Evolutionary conservation across 2,113 vertebrate species (phyloP).

Genomic region (Ptyas mucosa): DNA sequence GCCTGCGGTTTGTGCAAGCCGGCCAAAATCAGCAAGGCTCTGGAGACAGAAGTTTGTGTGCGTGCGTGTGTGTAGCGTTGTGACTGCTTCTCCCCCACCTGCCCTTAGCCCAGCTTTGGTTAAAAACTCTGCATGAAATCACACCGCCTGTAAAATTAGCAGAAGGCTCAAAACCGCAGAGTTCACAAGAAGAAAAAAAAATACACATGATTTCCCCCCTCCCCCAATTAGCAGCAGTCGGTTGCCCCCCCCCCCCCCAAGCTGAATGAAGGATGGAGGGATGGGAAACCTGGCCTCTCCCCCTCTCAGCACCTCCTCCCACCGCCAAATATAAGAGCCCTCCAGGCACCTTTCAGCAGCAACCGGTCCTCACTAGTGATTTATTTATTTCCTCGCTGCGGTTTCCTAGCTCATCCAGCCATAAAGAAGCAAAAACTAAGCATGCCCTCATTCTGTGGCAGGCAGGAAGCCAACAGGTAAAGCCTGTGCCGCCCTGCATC

Average conservation of each 20-base stretch:
- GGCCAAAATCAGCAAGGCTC: slow-evolving; percentile 16
- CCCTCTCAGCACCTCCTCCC: not conserved
- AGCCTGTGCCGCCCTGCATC: not conserved
- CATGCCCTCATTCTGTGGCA: not conserved
- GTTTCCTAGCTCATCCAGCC: not conserved
- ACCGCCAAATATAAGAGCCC: not conserved
- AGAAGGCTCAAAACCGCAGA: slow-evolving; percentile 9
- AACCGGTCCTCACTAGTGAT: not conserved
- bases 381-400: not conserved
- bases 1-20: slow-evolving; percentile 12
- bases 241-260: not conserved
- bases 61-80: not conserved
- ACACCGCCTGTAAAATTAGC: slow-evolving; percentile 31
- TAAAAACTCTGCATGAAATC: slow-evolving; percentile 27
- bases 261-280: no score
- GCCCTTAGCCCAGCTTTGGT: slow-evolving; percentile 21
- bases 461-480: not conserved
- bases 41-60: not conserved
- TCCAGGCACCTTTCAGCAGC: not conserved
- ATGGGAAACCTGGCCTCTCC: not conserved
- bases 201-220: not conserved
- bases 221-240: not conserved
- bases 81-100: not conserved
- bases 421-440: not conserved
- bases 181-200: not conserved